Evolutionary conservation across 2,113 vertebrate species (phyloP), one percentile per base, ranked within the genome.

Genomic region (Rhodinocichla rosea): DNA sequence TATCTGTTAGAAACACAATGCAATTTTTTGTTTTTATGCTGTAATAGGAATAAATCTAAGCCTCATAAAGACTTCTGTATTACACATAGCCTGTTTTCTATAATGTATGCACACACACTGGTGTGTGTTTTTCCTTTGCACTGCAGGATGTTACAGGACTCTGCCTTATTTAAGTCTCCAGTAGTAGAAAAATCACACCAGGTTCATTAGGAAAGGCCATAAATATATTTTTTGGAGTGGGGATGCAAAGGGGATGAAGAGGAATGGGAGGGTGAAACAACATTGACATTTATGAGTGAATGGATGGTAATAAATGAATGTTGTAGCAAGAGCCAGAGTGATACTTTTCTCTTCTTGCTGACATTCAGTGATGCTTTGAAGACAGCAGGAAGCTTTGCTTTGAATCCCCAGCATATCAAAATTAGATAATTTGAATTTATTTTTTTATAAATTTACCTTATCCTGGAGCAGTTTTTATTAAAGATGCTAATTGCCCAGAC

Each of bases 401-500:
- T 96, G 96, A 96, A 82, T 96, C 84, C 28, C 0, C 20, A 94
- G 53, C 91, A 90, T 96, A 96, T 74, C 49, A 94, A 89, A 95
- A 96, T 95, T 93, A 92, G 85, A 95, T 96, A 94, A 92, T 83
- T 93, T 67, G 89, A 44, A 45, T 62, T 78, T 57, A 15, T 9
- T 76, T 55, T 84, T 87, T 68, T n/a, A 94, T 86, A 83, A 95
- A 97, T 96, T 96, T 93, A 96, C 83, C 83, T 97, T 96, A 76
- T 97, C 95, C 92, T 94, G 28, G n/a, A 97, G 96, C 93, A 60
- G 8, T 93, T 95, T 97, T 97, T 95, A 97, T 96, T 97, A 96
- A 73, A 71, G 94, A 92, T 97, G 94, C 56, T 96, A 95, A 96
- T 97, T 95, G 90, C 95, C 91, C 87, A 94, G 95, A 92, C 94